Percentiles rank a stretch among this genome's conserved stretches.
Evolutionary conservation across 2,113 vertebrate genomes (phyloP).

Genomic region (Synodontis membranacea): DNA sequence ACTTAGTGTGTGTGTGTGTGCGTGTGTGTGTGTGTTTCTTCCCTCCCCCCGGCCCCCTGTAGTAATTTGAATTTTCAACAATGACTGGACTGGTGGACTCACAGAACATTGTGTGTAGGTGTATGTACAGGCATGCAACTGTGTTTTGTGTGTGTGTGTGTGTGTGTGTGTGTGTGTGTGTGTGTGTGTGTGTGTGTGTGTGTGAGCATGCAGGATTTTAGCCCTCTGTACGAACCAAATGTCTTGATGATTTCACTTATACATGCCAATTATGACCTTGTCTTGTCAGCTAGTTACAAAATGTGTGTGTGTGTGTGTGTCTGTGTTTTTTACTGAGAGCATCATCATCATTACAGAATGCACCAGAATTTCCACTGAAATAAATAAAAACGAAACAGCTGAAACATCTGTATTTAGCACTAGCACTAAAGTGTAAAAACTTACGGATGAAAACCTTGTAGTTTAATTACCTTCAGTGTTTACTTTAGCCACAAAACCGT

Average conservation of each 20-base stretch:
- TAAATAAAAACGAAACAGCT: background rate
- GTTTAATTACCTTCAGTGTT: background rate
- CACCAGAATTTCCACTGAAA: background rate
- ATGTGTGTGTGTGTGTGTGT: background rate
- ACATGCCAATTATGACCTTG: too few relatives aligned
- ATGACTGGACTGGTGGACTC: slow-evolving; percentile 37
- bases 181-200: background rate
- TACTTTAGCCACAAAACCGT: too few relatives aligned
- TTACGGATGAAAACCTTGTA: background rate
- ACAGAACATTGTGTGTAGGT: slow-evolving; percentile 30
- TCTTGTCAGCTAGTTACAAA: background rate
- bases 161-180: background rate
- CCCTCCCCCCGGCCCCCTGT: background rate
- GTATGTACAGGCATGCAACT: slow-evolving; percentile 24
- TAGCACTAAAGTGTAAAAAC: background rate
- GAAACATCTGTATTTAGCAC: background rate
- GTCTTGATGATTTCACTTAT: background rate
- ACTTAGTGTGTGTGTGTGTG: slow-evolving; percentile 25
- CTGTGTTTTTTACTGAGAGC: background rate
- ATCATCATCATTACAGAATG: background rate
- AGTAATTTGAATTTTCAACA: slow-evolving; percentile 36
- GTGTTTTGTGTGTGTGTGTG: slow-evolving; percentile 26
- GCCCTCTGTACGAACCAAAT: background rate
- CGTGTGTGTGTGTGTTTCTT: background rate
- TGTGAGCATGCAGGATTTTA: background rate